Conservation (phyloP, 2,888 invertebrate genomes). For the Lamproptera curius region DNA sequence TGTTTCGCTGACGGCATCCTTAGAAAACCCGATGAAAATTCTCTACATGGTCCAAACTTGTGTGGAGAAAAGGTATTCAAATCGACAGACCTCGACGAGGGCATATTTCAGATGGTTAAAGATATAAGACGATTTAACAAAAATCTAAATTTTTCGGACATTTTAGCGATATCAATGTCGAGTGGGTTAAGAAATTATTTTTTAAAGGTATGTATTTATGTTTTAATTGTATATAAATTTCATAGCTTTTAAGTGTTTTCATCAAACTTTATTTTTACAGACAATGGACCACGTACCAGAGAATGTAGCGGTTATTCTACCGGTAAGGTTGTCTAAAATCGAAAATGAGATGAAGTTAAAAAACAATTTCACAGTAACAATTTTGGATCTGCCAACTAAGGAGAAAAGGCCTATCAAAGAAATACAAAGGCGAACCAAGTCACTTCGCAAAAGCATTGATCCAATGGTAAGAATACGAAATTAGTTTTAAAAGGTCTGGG, state of each 20-base stretch:
- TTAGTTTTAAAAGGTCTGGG: too few species aligned
- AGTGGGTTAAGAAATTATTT: slow-evolving; percentile 63
- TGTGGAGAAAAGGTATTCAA: slow-evolving; percentile 59
- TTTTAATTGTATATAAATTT: slow-evolving; percentile 6
- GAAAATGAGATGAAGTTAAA: slow-evolving; percentile 38
- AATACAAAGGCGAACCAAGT: slow-evolving; percentile 44
- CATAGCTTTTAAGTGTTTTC: background rate
- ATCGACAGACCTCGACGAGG: slow-evolving; percentile 53
- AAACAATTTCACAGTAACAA: slow-evolving; percentile 70
- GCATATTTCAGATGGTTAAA: slow-evolving; percentile 51
- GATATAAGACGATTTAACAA: slow-evolving; percentile 43
- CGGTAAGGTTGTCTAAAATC: slow-evolving; percentile 42
- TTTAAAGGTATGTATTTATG: slow-evolving; percentile 40
- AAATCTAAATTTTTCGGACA: slow-evolving; percentile 60
- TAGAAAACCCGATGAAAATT: slow-evolving; percentile 52
- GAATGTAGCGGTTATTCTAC: slow-evolving; percentile 47
- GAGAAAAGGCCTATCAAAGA: slow-evolving; percentile 21
- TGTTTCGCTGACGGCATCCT: slow-evolving; percentile 43
- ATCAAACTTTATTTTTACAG: slow-evolving; percentile 31
- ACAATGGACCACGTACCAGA: slow-evolving; percentile 41
- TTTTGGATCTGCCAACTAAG: slow-evolving; percentile 56
- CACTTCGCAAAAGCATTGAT: slow-evolving; percentile 54
- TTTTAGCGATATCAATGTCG: slow-evolving; percentile 67
- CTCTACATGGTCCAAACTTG: slow-evolving; percentile 61
- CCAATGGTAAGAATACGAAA: slow-evolving; percentile 63